Percentiles rank a stretch among this genome's conserved stretches.
These are phyloP conservation scores for Solenopsis fugax DNA, from an alignment of 1,140 invertebrate genomes.

Conservation along the genomic window DNA sequence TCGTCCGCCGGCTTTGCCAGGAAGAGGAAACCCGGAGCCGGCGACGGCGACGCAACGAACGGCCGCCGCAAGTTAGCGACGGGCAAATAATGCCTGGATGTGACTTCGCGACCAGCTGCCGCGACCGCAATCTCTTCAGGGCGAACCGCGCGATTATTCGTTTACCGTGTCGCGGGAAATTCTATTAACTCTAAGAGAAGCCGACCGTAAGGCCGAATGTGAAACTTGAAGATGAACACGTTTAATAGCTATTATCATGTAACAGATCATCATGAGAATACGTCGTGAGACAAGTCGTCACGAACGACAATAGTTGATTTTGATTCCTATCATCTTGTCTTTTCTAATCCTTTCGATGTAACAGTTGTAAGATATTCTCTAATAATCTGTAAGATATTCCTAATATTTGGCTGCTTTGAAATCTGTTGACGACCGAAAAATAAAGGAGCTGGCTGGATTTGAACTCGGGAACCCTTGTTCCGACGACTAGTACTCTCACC, in stretches of 20 bases:
- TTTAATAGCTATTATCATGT: slow-evolving; percentile 16
- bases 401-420: no score
- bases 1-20: slow-evolving; percentile 17
- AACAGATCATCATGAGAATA: not conserved
- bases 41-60: not conserved
- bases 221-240: not conserved
- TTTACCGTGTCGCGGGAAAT: slow-evolving; percentile 34
- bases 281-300: no score
- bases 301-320: not conserved
- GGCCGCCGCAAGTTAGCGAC: not conserved
- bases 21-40: slow-evolving; percentile 40
- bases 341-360: not conserved
- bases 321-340: not conserved
- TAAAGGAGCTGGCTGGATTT: no score
- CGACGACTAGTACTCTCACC: no score
- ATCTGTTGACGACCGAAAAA: no score
- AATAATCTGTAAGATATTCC: no score
- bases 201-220: not conserved
- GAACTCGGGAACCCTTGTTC: no score
- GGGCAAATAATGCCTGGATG: slow-evolving; percentile 42
- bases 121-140: slow-evolving; percentile 42
- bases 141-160: slow-evolving; percentile 21
- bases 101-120: slow-evolving; percentile 32
- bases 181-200: slow-evolving; percentile 6
- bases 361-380: no score